phyloP scores from a whole-genome alignment of 2,797 vertebrate genomes.

The Anguilla anguilla region DNA sequence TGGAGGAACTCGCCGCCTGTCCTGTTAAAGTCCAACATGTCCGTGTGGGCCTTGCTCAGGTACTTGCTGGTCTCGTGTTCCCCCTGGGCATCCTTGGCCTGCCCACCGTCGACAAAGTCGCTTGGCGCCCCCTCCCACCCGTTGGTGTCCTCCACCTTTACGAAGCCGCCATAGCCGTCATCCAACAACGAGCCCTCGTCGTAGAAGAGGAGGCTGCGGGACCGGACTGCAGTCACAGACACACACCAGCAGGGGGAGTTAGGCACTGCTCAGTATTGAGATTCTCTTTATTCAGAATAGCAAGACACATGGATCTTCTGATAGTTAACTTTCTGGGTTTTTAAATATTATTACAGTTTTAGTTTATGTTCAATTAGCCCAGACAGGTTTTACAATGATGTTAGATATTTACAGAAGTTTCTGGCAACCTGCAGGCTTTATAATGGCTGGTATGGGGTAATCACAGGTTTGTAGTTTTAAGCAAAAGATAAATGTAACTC shows the following conservation, averaged over 20 bases:
- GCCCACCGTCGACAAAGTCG: constrained; percentile 62
- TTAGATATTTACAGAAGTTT: background rate
- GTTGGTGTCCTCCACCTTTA: constrained; percentile 77
- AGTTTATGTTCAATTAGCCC: background rate
- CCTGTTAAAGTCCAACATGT: constrained; percentile 61
- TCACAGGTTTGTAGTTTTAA: background rate
- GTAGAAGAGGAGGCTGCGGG: constrained; percentile 94
- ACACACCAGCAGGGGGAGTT: constrained; percentile 24
- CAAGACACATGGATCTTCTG: background rate
- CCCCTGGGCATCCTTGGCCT: constrained; percentile 58
- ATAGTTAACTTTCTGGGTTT: background rate
- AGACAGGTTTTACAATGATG: too few species aligned
- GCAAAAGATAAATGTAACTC: background rate
- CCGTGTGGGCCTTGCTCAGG: constrained; percentile 73
- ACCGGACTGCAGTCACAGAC: constrained; percentile 81
- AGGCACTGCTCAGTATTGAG: background rate
- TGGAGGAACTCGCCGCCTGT: constrained; percentile 70
- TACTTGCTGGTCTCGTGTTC: constrained; percentile 80
- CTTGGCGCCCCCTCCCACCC: constrained; percentile 71
- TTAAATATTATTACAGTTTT: background rate
- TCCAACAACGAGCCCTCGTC: constrained; percentile 85
- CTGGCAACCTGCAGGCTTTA: background rate
- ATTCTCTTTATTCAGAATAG: background rate
- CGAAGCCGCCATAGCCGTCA: constrained; percentile 75
- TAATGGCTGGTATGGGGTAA: background rate